These are phyloP conservation scores for Bostrychus sinensis DNA, from an alignment of 2,113 vertebrate species.

Conservation along the genomic window DNA sequence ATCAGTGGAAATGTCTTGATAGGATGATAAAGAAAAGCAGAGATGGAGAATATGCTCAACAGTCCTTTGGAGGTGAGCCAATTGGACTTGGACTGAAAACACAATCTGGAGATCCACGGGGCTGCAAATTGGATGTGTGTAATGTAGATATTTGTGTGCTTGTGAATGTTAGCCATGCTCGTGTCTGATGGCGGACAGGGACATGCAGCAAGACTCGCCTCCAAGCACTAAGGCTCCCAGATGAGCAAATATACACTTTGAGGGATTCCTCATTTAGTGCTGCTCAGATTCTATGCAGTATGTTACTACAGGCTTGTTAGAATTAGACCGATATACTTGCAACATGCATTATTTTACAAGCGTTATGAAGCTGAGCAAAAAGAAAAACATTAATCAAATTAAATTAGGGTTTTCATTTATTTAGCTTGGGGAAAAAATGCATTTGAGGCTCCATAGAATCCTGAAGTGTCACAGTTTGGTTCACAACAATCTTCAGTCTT, in stretches of 20 bases:
- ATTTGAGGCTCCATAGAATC: too few species aligned
- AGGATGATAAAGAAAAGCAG: slow-evolving; percentile 64
- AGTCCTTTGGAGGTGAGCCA: slow-evolving; percentile 62
- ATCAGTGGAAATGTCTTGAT: slow-evolving; percentile 72
- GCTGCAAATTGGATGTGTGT: slow-evolving; percentile 65
- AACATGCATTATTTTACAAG: not conserved
- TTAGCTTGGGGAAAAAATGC: too few species aligned
- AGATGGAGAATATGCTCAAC: slow-evolving; percentile 66
- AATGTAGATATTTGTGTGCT: slow-evolving; percentile 49
- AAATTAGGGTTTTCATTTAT: too few species aligned
- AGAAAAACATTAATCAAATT: too few species aligned
- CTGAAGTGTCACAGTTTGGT: too few species aligned
- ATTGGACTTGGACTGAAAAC: slow-evolving; percentile 66
- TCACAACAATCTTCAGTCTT: too few species aligned
- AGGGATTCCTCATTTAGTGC: slow-evolving; percentile 3
- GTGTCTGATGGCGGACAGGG: slow-evolving; percentile 39
- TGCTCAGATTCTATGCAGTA: not conserved
- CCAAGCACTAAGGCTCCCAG: slow-evolving; percentile 33
- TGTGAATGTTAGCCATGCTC: slow-evolving; percentile 28
- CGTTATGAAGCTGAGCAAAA: not conserved
- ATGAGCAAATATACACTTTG: slow-evolving; percentile 21
- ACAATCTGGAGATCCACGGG: slow-evolving; percentile 65
- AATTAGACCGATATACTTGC: not conserved
- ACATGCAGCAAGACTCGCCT: slow-evolving; percentile 34
- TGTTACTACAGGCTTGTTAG: not conserved